Conservation (phyloP, 2,888 invertebrate species). For the Malthinus flaveolus region DNA sequence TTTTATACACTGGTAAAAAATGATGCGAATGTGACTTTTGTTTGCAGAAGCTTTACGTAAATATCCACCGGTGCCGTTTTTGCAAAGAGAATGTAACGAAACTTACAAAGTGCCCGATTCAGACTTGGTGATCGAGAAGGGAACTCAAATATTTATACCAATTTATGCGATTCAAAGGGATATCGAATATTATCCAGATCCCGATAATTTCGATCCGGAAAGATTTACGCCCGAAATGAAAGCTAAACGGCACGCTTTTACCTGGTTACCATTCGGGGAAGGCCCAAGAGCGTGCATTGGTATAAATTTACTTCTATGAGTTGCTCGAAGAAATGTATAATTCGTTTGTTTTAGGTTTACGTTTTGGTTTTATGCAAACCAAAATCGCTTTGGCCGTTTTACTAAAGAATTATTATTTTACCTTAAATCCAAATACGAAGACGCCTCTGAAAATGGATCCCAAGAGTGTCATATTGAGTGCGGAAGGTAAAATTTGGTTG, state of each 20-base stretch:
- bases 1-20: too few species aligned
- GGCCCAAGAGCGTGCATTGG: constrained; percentile 9
- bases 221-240: constrained; percentile 11
- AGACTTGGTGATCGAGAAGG: constrained; percentile 2
- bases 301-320: background rate
- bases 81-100: constrained; percentile 8
- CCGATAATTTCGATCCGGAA: constrained; percentile 10
- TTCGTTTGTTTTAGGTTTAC: background rate
- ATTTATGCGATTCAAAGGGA: constrained; percentile 3
- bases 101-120: constrained; percentile 2
- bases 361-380: constrained; percentile 1
- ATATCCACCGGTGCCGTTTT: constrained; percentile 7
- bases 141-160: constrained; percentile 9
- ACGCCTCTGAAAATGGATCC: background rate
- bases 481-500: constrained; percentile 1
- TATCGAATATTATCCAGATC: constrained; percentile 7
- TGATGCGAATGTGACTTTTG: background rate
- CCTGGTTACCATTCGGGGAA: constrained; percentile 5
- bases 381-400: background rate
- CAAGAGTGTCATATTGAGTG: background rate
- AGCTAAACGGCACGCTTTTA: background rate
- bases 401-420: background rate
- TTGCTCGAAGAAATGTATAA: background rate
- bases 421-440: background rate
- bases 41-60: constrained; percentile 10